These are phyloP conservation scores for Amia ocellicauda DNA, from an alignment of 2,113 vertebrate species.

Conservation along the genomic window DNA sequence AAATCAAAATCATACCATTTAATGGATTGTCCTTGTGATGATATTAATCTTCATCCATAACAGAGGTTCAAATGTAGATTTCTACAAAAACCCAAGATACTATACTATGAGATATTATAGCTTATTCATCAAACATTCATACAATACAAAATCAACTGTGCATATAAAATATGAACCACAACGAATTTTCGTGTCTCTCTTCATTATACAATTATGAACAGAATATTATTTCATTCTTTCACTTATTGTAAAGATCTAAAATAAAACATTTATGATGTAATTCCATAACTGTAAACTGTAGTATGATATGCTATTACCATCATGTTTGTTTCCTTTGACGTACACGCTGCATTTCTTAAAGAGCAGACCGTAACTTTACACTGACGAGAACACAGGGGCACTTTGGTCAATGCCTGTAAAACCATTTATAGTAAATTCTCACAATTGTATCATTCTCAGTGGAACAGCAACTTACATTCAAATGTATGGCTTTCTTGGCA, in stretches of 20 bases:
- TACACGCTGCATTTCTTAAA: not conserved
- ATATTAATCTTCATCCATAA: not conserved
- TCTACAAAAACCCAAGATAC: not conserved
- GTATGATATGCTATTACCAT: not conserved
- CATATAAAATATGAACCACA: no score
- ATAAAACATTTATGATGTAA: no score
- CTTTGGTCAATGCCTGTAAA: not conserved
- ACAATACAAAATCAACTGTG: no score
- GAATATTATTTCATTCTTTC: no score
- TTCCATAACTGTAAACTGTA: not conserved
- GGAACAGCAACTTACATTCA: no score
- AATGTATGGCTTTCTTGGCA: no score
- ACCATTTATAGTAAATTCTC: not conserved
- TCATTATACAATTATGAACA: no score
- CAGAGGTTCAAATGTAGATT: not conserved
- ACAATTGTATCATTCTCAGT: not conserved
- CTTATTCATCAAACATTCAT: slow-evolving; percentile 1
- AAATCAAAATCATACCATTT: no score
- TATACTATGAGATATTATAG: slow-evolving; percentile 3
- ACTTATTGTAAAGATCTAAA: no score
- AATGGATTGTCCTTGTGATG: not conserved
- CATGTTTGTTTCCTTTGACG: not conserved
- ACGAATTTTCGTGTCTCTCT: no score
- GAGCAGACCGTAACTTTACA: not conserved
- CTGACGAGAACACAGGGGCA: slow-evolving; percentile 16